Percentiles rank a stretch among this genome's conserved stretches.
These are phyloP conservation scores for Grus americana DNA, from an alignment of 2,113 vertebrate genomes.

Conservation along the genomic window DNA sequence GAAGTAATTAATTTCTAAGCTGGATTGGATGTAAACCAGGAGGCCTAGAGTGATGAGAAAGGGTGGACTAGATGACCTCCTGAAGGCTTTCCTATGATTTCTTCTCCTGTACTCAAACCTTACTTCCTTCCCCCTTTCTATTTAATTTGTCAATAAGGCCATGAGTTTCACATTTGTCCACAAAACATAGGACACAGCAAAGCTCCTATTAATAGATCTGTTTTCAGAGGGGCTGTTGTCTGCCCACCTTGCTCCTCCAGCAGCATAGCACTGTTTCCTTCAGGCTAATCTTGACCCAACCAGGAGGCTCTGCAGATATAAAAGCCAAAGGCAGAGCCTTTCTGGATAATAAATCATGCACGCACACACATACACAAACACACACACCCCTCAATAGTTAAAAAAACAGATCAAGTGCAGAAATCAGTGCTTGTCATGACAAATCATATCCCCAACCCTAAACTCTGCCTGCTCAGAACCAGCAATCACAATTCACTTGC, in stretches of 20 bases:
- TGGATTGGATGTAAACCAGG: not conserved
- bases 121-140: not conserved
- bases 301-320: not conserved
- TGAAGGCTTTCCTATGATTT: not conserved
- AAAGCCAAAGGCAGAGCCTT: not conserved
- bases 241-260: not conserved
- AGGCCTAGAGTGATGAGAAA: not conserved
- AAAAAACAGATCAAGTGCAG: not conserved
- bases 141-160: not conserved
- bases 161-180: not conserved
- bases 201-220: not conserved
- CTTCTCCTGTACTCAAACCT: not conserved
- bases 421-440: not conserved
- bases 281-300: not conserved
- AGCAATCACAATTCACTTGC: not conserved
- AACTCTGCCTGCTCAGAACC: constrained; percentile 29
- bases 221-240: not conserved
- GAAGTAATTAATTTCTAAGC: not conserved
- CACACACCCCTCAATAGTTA: not conserved
- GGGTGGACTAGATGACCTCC: not conserved
- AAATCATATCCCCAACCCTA: not conserved
- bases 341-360: not conserved
- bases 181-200: not conserved
- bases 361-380: not conserved
- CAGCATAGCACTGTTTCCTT: not conserved